Evolutionary conservation across 2,797 vertebrate species (phyloP), one percentile per base, ranked within the genome.

Genomic region (Malurus splendens): DNA sequence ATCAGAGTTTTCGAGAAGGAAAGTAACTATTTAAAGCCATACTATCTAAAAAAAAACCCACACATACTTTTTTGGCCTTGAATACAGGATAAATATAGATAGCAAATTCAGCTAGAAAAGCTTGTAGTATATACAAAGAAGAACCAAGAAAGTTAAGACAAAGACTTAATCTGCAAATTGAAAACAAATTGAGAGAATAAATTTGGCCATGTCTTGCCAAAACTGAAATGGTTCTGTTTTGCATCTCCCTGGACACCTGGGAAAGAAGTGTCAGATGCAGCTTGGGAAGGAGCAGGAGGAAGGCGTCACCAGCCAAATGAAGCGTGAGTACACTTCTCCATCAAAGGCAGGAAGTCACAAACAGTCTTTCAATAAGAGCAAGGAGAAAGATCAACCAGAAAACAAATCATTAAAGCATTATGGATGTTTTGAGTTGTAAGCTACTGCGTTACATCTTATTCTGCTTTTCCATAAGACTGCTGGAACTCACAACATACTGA

Each of bases 11-110:
- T 89, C 2, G 7, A 86, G 83, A 87, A 86, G 45, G 27, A 88
- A 73, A 6, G 5, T 62, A 82, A 33, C 82, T 90, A 87, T 92
- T 94, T 94, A 94, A 95, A 94, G 86, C 25, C n/a, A 72, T 51
- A 39, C 4, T 48, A 23, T 55, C 30, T 27, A 60, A 45, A 6
- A 77, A 84, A 87, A 56, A 36, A 8, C 16, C 23, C 55, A 86
- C 41, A 51, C 14, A 19, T 18, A 14, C 19, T 28, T 48, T 77
- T 94, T 68, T 81, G 45, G 32, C 80, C 42, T 60, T 71, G 62
- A 39, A 61, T 45, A 52, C 33, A 85, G 36, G 25, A 68, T 51
- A 89, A 82, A 86, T 32, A 78, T 23, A 50, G 74, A 55, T 8
- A 55, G 16, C 14, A 61, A 76, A 84, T 30, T 41, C 17, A 68